phyloP scores from a whole-genome alignment of 1,140 invertebrate genomes.

The Lamellibrachia luymesi region DNA sequence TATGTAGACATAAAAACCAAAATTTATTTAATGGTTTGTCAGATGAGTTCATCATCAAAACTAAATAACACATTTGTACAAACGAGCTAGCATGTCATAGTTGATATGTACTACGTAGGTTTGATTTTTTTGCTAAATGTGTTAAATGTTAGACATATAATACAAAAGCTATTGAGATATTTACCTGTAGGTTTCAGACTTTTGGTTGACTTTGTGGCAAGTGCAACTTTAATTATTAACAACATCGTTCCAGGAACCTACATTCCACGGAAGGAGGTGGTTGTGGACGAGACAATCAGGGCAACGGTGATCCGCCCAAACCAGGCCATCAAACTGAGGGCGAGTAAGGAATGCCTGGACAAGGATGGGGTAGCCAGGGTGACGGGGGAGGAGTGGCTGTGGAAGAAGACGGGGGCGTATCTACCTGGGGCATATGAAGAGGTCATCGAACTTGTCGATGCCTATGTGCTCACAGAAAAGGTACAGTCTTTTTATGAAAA shows the following conservation, averaged over 20 bases:
- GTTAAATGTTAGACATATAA: too few species aligned
- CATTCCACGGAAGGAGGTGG: constrained; percentile 60
- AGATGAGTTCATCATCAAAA: too few species aligned
- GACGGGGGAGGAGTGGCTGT: constrained; percentile 61
- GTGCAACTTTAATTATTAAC: neutral
- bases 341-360: constrained; percentile 58
- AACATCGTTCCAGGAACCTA: constrained; percentile 56
- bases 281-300: constrained; percentile 54
- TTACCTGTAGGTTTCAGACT: neutral
- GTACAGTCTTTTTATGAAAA: constrained; percentile 31
- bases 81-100: too few species aligned
- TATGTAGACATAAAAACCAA: too few species aligned
- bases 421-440: constrained; percentile 62
- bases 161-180: neutral
- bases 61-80: too few species aligned
- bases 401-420: constrained; percentile 60
- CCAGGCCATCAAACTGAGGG: constrained; percentile 58
- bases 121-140: too few species aligned
- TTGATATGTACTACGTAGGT: too few species aligned
- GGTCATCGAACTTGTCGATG: constrained; percentile 58
- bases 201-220: neutral
- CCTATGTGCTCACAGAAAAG: constrained; percentile 61
- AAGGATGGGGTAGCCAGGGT: constrained; percentile 54
- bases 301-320: constrained; percentile 59
- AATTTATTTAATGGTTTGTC: too few species aligned